Evolutionary conservation across 2,888 invertebrate species (phyloP), one percentile per base, ranked within the genome.

Genomic region (Eudemis profundana): DNA sequence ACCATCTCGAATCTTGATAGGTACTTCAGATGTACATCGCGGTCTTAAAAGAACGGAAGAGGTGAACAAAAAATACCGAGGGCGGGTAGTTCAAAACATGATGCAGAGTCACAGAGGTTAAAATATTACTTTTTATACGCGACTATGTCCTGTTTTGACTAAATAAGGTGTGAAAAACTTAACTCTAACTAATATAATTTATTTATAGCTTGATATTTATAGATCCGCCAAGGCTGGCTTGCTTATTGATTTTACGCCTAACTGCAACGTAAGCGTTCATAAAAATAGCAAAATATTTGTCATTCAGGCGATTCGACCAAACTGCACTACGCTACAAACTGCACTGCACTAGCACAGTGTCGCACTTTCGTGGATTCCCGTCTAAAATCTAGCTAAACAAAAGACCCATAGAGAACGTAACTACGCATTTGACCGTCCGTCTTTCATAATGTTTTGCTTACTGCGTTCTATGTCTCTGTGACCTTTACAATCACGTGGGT

Each of bases 401-500:
- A 51, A 53, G 44, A 44, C 38, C 21, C 17, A 51, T 29, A 36
- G 57, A 36, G 57, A 59, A 59, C 60, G 65, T 47, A 57, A 65
- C 60, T 65, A 53, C 65, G 65, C 65, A 65, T 60, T 60, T 60
- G 65, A 60, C 51, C 53, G 65, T 67, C 50, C 46, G 64, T 67
- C 57, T 56, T 53, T 70, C 65, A 72, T 68, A 64, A 71, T 54
- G 63, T 56, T 49, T 71, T 70, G 67, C 74, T 70, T 71, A 72
- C 62, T 56, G 63, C 65, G 66, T 61, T 68, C 68, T 67, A 67
- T 72, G 69, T 72, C 67, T 56, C 70, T 70, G 56, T 77, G 81
- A 82, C 82, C 81, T 81, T 82, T 78, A 67, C 53, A 70, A 73
- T 72, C 78, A 78, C 78, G 81, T 82, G 81, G 78, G 71, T 66